phyloP scores from a whole-genome alignment of 2,888 invertebrate species.

The Podabrus alpinus region DNA sequence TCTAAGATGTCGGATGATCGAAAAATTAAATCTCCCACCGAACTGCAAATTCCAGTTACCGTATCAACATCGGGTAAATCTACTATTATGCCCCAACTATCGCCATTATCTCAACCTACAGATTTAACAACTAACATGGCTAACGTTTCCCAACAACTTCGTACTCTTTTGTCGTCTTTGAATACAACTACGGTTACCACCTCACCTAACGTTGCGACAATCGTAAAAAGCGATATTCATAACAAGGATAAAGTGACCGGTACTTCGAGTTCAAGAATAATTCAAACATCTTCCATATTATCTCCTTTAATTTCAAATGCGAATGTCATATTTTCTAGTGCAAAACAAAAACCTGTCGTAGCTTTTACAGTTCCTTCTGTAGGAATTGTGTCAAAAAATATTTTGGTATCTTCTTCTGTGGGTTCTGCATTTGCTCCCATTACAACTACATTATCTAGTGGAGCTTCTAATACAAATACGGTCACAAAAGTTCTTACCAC shows the following conservation, averaged over 20 bases:
- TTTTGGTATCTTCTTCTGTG: constrained; percentile 28
- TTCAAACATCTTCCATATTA: constrained; percentile 42
- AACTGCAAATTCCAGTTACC: constrained; percentile 37
- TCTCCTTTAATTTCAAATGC: constrained; percentile 28
- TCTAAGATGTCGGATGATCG: neutral
- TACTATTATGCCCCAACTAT: constrained; percentile 68
- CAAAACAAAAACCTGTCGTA: neutral
- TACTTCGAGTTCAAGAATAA: constrained; percentile 43
- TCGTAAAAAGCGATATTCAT: constrained; percentile 47
- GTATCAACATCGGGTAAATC: constrained; percentile 42
- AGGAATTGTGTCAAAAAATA: neutral
- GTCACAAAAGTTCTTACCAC: constrained; percentile 38
- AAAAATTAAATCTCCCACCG: constrained; percentile 33
- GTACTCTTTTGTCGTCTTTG: constrained; percentile 69
- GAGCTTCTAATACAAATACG: constrained; percentile 9
- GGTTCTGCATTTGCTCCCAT: neutral
- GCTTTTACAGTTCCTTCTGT: constrained; percentile 27
- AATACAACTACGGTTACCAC: constrained; percentile 61
- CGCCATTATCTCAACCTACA: constrained; percentile 72
- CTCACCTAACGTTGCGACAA: constrained; percentile 58
- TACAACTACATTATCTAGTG: constrained; percentile 13
- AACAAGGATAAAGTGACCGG: constrained; percentile 45
- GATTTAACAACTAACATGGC: constrained; percentile 74
- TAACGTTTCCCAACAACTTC: constrained; percentile 70
- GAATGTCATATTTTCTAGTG: neutral